These are phyloP conservation scores for Chrysochloris asiatica DNA, from an alignment of 2,113 vertebrate species.

Conservation along the genomic window DNA sequence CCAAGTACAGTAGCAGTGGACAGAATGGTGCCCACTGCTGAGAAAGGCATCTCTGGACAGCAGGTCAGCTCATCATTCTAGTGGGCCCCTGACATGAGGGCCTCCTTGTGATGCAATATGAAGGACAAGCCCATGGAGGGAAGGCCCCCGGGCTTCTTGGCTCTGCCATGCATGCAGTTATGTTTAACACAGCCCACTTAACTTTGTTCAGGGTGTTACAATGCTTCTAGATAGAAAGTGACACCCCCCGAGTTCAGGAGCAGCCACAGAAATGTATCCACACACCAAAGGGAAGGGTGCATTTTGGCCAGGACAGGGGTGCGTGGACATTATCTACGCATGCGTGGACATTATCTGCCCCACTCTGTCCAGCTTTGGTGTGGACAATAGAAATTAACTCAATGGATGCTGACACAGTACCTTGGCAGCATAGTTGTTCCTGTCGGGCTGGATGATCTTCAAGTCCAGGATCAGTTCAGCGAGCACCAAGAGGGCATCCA, in stretches of 20 bases:
- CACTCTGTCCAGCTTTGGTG: not conserved
- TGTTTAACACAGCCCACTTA: not conserved
- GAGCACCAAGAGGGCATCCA: conserved; percentile 95
- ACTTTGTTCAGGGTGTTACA: not conserved
- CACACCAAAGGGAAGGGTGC: not conserved
- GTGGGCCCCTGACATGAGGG: not conserved
- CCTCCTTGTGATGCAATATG: not conserved
- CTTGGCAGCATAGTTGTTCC: conserved; percentile 85
- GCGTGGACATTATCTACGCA: no score
- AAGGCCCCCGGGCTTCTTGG: not conserved
- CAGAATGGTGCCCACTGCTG: not conserved
- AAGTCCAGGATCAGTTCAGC: conserved; percentile 94
- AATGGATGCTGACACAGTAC: conserved; percentile 76
- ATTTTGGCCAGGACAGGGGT: not conserved
- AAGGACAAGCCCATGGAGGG: no score
- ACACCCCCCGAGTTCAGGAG: no score
- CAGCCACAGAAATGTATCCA: not conserved
- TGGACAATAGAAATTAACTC: no score
- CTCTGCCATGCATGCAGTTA: not conserved
- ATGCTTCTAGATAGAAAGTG: no score
- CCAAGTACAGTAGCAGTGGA: not conserved
- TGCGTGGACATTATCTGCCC: no score
- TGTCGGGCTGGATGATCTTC: conserved; percentile 87
- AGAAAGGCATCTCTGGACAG: not conserved
- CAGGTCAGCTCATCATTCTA: not conserved